Conservation (phyloP, 2,113 vertebrate species). For the Penelope pileata region DNA sequence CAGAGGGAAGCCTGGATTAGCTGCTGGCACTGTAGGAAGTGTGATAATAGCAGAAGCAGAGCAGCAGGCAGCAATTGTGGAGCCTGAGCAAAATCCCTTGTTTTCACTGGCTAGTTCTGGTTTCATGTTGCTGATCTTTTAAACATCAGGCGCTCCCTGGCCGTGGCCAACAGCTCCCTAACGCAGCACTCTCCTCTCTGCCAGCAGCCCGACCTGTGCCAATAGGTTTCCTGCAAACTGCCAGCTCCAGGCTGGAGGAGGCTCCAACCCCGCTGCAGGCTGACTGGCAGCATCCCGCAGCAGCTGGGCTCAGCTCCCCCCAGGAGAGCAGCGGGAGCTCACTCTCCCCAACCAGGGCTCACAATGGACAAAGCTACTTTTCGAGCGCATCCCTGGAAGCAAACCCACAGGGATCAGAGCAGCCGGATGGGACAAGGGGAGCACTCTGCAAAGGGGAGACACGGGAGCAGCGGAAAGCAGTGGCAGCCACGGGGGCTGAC, state of each 20-base stretch:
- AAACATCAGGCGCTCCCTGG: constrained; percentile 55
- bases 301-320: neutral
- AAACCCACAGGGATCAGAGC: neutral
- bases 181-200: neutral
- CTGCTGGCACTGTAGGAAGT: constrained; percentile 57
- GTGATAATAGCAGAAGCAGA: constrained; percentile 68
- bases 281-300: neutral
- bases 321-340: neutral
- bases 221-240: constrained; percentile 9
- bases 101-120: constrained; percentile 73
- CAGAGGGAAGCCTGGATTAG: constrained; percentile 64
- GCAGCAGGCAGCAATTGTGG: constrained; percentile 71
- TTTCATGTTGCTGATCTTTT: constrained; percentile 73
- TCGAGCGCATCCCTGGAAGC: neutral
- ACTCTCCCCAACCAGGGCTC: neutral
- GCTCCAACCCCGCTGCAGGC: neutral
- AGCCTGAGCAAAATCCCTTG: constrained; percentile 65
- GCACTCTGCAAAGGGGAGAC: neutral
- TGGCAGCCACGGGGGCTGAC: neutral
- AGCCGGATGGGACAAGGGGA: neutral
- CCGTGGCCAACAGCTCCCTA: constrained; percentile 42
- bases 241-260: constrained; percentile 41
- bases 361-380: neutral
- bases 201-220: constrained; percentile 50
- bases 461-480: neutral